Evolutionary conservation across 2,113 vertebrate species (phyloP).

Genomic region (Orthonyx spaldingii): DNA sequence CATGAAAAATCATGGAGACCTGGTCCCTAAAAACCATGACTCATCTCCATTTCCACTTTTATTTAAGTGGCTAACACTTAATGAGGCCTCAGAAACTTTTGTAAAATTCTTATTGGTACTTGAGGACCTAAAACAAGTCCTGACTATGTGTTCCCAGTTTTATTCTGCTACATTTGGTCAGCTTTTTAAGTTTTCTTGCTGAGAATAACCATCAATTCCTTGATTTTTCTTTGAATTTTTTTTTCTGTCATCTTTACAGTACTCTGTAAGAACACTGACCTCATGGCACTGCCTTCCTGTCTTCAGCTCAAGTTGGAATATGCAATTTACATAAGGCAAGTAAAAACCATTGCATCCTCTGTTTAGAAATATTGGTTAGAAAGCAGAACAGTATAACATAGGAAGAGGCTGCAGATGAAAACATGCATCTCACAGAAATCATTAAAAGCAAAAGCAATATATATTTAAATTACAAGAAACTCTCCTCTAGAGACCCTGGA

Average conservation of each 20-base stretch:
- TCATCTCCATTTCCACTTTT: neutral
- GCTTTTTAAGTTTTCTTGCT: neutral
- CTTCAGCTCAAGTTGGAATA: neutral
- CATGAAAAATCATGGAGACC: neutral
- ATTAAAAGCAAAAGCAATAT: constrained; percentile 12
- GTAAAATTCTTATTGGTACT: neutral
- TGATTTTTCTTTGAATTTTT: neutral
- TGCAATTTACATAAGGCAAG: neutral
- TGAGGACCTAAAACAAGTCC: neutral
- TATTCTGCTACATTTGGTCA: neutral
- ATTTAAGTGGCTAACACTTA: neutral
- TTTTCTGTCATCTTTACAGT: neutral
- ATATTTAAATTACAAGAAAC: constrained; percentile 7
- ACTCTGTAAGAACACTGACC: neutral
- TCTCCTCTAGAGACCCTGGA: neutral
- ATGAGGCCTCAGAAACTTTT: neutral
- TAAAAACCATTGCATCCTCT: neutral
- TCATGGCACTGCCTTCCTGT: neutral
- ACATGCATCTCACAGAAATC: neutral
- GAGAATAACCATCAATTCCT: neutral
- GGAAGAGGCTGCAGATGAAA: neutral
- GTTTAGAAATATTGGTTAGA: neutral
- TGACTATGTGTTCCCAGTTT: neutral
- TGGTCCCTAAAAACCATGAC: neutral
- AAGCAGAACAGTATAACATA: neutral